Percentiles rank a stretch among this genome's conserved stretches.
Conservation (phyloP, 2,888 invertebrate species). For the Allacma fusca region DNA sequence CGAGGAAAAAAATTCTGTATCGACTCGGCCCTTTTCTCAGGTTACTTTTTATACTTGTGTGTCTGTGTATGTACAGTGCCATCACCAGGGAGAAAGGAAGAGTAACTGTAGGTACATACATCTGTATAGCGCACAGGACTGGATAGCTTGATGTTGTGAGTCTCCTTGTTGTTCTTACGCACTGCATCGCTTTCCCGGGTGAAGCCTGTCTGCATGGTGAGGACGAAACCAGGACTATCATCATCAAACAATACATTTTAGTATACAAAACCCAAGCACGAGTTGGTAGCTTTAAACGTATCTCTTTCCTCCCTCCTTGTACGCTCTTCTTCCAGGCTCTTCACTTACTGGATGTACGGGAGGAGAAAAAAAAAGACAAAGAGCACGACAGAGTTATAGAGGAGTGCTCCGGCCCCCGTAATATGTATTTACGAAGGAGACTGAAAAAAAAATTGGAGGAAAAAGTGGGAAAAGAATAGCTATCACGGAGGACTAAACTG, state of each 20-base stretch:
- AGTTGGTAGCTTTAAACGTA: not conserved
- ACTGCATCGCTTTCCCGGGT: not conserved
- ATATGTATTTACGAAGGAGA: slow-evolving; percentile 1
- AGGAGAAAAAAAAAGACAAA: not conserved
- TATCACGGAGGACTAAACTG: slow-evolving; percentile 11
- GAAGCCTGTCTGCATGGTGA: not conserved
- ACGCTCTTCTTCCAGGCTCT: too few relatives aligned
- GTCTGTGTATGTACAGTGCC: too few relatives aligned
- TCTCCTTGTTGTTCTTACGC: not conserved
- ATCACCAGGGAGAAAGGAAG: too few relatives aligned
- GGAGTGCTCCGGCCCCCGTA: not conserved
- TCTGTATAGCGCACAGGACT: too few relatives aligned
- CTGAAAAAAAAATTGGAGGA: not conserved
- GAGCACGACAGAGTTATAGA: not conserved
- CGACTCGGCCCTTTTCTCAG: slow-evolving; percentile 26
- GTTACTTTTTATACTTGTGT: not conserved
- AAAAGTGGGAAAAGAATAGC: slow-evolving; percentile 10
- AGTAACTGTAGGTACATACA: too few relatives aligned
- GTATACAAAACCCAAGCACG: not conserved
- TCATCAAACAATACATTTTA: slow-evolving; percentile 16
- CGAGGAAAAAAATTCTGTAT: slow-evolving; percentile 16
- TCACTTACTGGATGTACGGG: not conserved
- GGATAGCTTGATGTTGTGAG: too few relatives aligned
- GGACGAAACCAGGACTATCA: slow-evolving; percentile 21
- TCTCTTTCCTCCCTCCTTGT: too few relatives aligned